Base-by-base conservation (phyloP, 1,140 invertebrate genomes). In the Apis cerana region DNA sequence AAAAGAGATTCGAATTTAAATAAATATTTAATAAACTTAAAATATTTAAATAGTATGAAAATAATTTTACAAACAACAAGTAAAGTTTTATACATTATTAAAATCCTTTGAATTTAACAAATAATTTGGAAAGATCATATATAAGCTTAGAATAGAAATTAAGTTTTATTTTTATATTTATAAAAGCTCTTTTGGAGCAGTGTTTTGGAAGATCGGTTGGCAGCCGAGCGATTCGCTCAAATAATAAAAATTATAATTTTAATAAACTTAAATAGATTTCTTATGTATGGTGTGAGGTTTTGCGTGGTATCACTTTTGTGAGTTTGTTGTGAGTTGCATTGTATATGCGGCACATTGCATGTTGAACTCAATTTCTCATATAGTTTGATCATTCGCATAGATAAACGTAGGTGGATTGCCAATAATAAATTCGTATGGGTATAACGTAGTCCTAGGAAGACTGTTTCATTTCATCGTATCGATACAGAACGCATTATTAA, bases 221-320 rank as follows among this genome's bases (percentile, higher is more conserved):
- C 89, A 91, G 90, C 85, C 87, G 90, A 89, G 48, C 65, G 79
- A 83, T 88, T 68, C 50, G n/a, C 50, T 78, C 58, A 75, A 19
- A 58, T 59, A 64, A 75, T 13, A 33, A 68, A 21, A 69, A 17
- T n/a, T 74, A n/a, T 19, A 52, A 13, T 5, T 58, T 27, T 27
- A n/a, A 27, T 27, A 27, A 27, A 27, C 69, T 71, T 33, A 58
- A 72, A 72, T 48, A 69, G 72, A 50, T 78, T 43, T 75, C 61
- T 61, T 74, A 65, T 87, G 86, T 89, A 89, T 89, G 86, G 86
- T 89, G 86, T 89, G 87, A 86, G 80, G 65, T 88, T 85, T 82
- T 88, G 90, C 91, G 90, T 91, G 89, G 87, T 91, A 92, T 81
- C 86, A 90, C 86, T 67, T 91, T 88, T 91, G 76, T 87, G 84